Conservation (phyloP, 2,888 invertebrate genomes). For the Ormyrus thymus region DNA sequence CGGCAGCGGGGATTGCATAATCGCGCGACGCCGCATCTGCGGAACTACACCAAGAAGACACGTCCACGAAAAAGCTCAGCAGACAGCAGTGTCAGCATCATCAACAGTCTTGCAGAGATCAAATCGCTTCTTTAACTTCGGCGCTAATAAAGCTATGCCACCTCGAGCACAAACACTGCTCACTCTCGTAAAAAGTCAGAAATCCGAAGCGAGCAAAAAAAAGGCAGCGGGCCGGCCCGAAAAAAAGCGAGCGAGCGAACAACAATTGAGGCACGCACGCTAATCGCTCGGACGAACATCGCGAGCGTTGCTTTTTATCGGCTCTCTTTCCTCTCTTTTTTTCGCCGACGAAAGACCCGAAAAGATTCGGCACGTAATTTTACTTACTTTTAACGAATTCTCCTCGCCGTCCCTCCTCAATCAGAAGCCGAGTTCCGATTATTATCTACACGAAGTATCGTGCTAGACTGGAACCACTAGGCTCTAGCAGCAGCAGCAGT, state of each 20-base stretch:
- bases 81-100: background rate
- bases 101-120: constrained; percentile 61
- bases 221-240: background rate
- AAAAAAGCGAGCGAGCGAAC: no score
- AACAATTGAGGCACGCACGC: no score
- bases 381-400: constrained; percentile 42
- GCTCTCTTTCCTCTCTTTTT: constrained; percentile 54
- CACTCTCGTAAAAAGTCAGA: background rate
- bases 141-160: no score
- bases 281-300: no score
- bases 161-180: background rate
- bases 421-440: no score
- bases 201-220: background rate
- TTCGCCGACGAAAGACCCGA: background rate
- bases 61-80: constrained; percentile 42
- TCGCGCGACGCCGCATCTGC: constrained; percentile 21
- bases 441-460: no score
- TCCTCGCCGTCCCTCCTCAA: no score
- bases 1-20: constrained; percentile 47
- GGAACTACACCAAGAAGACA: constrained; percentile 17
- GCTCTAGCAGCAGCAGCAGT: no score
- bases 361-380: no score
- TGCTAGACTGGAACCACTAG: no score
- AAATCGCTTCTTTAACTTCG: no score
- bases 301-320: constrained; percentile 35